Base-by-base conservation (phyloP, 2,797 vertebrate genomes). In the Lagorchestes hirsutus region DNA sequence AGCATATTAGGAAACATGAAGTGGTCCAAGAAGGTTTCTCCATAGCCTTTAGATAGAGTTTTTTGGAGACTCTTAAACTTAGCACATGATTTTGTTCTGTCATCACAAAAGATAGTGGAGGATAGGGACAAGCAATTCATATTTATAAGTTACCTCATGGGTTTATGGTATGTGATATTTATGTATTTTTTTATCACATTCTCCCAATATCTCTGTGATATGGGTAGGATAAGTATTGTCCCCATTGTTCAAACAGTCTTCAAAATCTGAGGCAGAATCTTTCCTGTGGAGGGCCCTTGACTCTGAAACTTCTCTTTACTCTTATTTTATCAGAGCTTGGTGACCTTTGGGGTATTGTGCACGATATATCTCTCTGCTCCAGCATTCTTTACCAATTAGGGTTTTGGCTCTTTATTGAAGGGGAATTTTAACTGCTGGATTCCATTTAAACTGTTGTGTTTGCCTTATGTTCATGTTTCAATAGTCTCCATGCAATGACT, bases 311-410 rank as follows among this genome's bases (percentile, higher is more conserved):
- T n/a, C 54, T 95, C 97, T 97, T n/a, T 95, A 55, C 91, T 92
- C 91, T 58, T 90, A 24, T 82, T 54, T 5, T n/a, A 9, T 92
- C 16, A 31, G 93, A 95, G 55, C 92, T 13, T 92, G 3, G 50
- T 96, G 28, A 40, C 34, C 29, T 22, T 91, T 58, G 50, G 90
- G 56, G 10, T 57, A 18, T 90, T 92, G 55, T 74, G 57, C 95
- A 91, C 67, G 31, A 92, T 94, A 2, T 96, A 40, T 96, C 87
- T 94, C 95, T 95, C 54, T 93, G 92, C 93, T 54, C 29, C 29
- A 92, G 34, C 67, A 92, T 92, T 94, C n/a, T 93, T 96, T 91
- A 13, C 10, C 52, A 91, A 91, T 91, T 91, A 91, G 90, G 46
- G 40, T 9, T 46, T 87, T 87, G 74, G 74, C 74, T 87, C 40